Evolutionary conservation across 2,888 invertebrate species (phyloP).

Genomic region (Carterocephalus palaemon): DNA sequence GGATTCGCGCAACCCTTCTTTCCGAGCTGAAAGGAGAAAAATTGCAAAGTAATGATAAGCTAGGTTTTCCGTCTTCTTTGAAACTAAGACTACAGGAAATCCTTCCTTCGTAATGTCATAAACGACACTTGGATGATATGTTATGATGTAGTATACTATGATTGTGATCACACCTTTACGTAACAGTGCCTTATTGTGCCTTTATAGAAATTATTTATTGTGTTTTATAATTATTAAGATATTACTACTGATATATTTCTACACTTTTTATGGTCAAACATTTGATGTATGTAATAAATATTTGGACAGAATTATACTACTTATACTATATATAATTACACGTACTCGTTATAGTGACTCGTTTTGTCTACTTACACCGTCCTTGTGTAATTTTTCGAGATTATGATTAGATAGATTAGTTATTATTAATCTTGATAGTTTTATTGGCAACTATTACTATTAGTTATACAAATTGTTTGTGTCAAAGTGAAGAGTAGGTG

Average conservation of each 20-base stretch:
- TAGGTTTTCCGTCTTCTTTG: conserved; percentile 66
- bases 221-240: conserved; percentile 68
- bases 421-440: conserved; percentile 63
- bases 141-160: conserved; percentile 47
- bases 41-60: conserved; percentile 50
- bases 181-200: conserved; percentile 77
- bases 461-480: conserved; percentile 43
- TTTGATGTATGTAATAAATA: conserved; percentile 55
- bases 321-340: too few relatives aligned
- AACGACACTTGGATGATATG: conserved; percentile 40
- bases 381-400: conserved; percentile 77
- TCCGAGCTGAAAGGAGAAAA: conserved; percentile 59
- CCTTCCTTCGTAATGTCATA: conserved; percentile 44
- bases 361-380: conserved; percentile 76
- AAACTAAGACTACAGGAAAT: conserved; percentile 64
- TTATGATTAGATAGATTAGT: conserved; percentile 70
- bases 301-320: conserved; percentile 57
- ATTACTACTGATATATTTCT: conserved; percentile 62
- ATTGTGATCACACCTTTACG: conserved; percentile 76
- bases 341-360: conserved; percentile 57
- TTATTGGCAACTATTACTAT: conserved; percentile 61
- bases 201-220: conserved; percentile 73
- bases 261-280: conserved; percentile 59
- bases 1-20: conserved; percentile 58
- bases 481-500: conserved; percentile 39